Percentiles rank a stretch among this genome's conserved stretches.
Conservation (phyloP, 2,113 vertebrate genomes). For the Gallinago paraguaiae region DNA sequence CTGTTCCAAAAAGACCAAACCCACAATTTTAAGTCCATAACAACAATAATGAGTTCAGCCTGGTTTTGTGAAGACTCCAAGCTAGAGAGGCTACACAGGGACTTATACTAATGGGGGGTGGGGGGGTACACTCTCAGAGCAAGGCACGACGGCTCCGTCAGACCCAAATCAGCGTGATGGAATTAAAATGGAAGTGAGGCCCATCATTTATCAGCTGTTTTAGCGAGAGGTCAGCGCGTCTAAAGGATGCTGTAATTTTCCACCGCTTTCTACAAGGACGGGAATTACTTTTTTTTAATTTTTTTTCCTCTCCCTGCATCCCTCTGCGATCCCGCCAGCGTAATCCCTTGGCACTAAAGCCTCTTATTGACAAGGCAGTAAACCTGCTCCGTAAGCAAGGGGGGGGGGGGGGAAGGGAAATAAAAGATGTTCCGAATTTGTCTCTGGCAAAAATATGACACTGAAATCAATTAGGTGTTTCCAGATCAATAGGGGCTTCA, state of each 20-base stretch:
- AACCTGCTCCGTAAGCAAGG: constrained; percentile 12
- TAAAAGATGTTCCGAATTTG: constrained; percentile 41
- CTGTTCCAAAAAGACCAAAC: background rate
- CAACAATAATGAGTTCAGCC: background rate
- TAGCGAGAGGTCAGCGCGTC: constrained; percentile 23
- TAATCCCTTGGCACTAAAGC: constrained; percentile 65
- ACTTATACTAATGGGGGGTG: background rate
- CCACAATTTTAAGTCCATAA: background rate
- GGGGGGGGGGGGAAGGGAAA: constrained; percentile 6
- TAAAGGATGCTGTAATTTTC: constrained; percentile 66
- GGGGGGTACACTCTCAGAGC: background rate
- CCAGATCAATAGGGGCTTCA: constrained; percentile 10
- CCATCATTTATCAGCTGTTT: constrained; percentile 16
- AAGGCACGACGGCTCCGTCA: background rate
- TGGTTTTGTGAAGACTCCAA: background rate
- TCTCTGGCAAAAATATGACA: constrained; percentile 27
- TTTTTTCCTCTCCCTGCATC: constrained; percentile 22
- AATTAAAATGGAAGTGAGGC: background rate
- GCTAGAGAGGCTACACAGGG: background rate
- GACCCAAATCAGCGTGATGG: background rate
- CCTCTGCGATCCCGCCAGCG: constrained; percentile 9
- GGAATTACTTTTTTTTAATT: constrained; percentile 49
- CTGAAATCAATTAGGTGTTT: constrained; percentile 15
- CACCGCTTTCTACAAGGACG: constrained; percentile 26
- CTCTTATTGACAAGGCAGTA: constrained; percentile 61